These are phyloP conservation scores for Myathropa florea DNA, from an alignment of 2,888 invertebrate genomes.

Conservation along the genomic window DNA sequence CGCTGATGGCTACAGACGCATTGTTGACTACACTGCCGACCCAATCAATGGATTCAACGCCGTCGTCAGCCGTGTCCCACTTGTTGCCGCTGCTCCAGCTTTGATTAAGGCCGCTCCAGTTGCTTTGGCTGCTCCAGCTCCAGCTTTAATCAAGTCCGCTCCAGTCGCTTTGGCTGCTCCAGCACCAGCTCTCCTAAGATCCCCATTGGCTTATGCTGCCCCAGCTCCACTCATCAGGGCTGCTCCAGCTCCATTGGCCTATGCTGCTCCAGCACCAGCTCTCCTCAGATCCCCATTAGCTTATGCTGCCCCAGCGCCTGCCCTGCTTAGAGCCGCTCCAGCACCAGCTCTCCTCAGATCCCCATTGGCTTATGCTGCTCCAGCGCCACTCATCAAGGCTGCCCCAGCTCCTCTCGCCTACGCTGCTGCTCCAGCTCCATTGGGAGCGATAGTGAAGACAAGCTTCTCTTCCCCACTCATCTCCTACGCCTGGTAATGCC, in stretches of 20 bases:
- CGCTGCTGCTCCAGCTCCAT: constrained; percentile 16
- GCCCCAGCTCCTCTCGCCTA: constrained; percentile 18
- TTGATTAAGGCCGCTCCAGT: constrained; percentile 30
- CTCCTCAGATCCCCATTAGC: constrained; percentile 19
- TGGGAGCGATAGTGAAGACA: constrained; percentile 76
- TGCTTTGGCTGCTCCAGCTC: constrained; percentile 74
- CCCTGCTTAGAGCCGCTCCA: constrained; percentile 30
- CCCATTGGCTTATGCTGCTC: constrained; percentile 20
- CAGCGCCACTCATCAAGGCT: background rate
- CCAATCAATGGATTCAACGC: constrained; percentile 63
- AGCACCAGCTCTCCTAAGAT: constrained; percentile 48
- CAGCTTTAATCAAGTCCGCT: constrained; percentile 51
- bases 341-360: constrained; percentile 51
- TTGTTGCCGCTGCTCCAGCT: constrained; percentile 35
- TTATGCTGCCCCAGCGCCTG: constrained; percentile 74
- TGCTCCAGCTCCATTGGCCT: constrained; percentile 21
- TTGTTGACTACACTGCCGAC: constrained; percentile 59
- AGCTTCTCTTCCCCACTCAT: constrained; percentile 78
- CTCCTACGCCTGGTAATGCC: constrained; percentile 77
- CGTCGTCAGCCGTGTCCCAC: constrained; percentile 58
- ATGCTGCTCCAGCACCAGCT: constrained; percentile 56
- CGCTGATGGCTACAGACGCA: constrained; percentile 64
- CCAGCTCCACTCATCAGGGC: background rate
- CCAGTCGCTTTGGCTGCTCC: constrained; percentile 42
- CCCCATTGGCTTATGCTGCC: constrained; percentile 24